Base-by-base conservation (phyloP, 2,113 vertebrate genomes). In the Egretta garzetta region DNA sequence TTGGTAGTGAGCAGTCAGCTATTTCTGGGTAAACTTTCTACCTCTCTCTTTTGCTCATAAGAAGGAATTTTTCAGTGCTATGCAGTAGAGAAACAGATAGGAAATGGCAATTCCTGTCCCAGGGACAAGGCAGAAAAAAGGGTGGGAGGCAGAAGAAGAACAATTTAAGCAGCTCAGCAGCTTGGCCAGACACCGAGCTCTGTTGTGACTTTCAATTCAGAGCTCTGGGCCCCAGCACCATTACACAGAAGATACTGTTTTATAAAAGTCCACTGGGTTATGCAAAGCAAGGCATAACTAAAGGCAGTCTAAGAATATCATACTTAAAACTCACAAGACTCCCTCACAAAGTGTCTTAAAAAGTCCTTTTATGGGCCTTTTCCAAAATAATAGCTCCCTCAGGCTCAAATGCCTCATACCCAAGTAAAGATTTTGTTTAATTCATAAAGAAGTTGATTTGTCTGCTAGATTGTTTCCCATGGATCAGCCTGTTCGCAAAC, bases 401-500 rank as follows among this genome's bases (percentile, higher is more conserved):
- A 91, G 89, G 94, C 94, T 93, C 43, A 56, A 87, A 85, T 86
- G 84, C 63, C 73, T 94, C 93, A 64, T 92, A 82, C 49, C 33
- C 52, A 55, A 93, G 86, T 27, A 60, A 84, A 91, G 77, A 81
- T 95, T 96, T 89, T 87, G 73, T 93, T 95, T 96, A 89, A 96
- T 93, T 92, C 89, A 66, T 88, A 67, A 91, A 4, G 4, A 87
- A 56, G 70, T 53, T 92, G 96, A 94, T 80, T 60, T 79, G 84
- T 95, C 90, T 81, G 80, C 86, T 89, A 80, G 92, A 60, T 74
- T 52, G 93, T 96, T 96, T 97, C 90, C 91, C 95, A 93, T 89
- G 89, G 95, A 96, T 94, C 84, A 86, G 84, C 56, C 90, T 86
- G 82, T 58, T 91, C 1, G 0, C 85, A 96, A 94, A 91, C 83